These are phyloP conservation scores for Meda fulgida DNA, from an alignment of 2,797 vertebrate species.

Conservation along the genomic window DNA sequence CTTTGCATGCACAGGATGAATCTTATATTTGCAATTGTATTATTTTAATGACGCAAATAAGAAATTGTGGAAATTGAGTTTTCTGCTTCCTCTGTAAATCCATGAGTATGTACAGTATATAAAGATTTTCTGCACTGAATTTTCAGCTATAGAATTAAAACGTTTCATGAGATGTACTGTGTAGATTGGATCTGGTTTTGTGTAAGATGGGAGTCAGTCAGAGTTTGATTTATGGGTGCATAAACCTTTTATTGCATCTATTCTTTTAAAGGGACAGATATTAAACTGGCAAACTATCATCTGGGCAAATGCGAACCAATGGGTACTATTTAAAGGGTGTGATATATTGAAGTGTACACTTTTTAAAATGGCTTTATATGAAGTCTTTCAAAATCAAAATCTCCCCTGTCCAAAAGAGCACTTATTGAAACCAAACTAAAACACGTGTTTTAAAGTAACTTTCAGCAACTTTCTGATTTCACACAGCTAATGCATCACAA, in stretches of 20 bases:
- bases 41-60: background rate
- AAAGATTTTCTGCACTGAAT: background rate
- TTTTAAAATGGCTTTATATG: background rate
- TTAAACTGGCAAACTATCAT: conserved; percentile 45
- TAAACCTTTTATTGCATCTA: conserved; percentile 30
- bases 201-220: background rate
- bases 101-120: background rate
- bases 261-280: conserved; percentile 27
- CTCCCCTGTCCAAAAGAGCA: background rate
- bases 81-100: background rate
- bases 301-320: conserved; percentile 17
- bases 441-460: background rate
- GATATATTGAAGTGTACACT: too few relatives aligned
- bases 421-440: background rate
- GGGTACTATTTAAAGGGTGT: conserved; percentile 21
- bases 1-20: conserved; percentile 10
- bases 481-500: background rate
- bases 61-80: conserved; percentile 1
- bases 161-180: background rate
- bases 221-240: conserved; percentile 40
- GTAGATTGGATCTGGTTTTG: background rate
- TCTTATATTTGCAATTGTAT: conserved; percentile 18
- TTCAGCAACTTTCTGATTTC: background rate
- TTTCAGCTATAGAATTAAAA: background rate
- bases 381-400: background rate